These are phyloP conservation scores for Pogoniulus pusillus DNA, from an alignment of 2,797 vertebrate species.

Conservation along the genomic window DNA sequence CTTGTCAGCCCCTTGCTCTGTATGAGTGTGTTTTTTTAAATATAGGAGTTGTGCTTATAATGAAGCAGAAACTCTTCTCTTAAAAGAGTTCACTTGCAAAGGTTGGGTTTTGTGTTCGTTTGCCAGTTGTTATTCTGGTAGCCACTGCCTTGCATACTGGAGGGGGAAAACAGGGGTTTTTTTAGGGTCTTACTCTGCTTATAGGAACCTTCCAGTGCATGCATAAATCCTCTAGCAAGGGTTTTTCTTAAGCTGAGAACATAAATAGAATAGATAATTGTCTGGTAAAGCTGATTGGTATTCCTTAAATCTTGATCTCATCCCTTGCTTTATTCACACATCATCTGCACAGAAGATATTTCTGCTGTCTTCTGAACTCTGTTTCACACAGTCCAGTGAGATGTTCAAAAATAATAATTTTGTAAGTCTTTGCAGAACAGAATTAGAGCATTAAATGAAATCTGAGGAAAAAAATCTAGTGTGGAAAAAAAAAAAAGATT, in stretches of 20 bases:
- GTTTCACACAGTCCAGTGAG: slow-evolving; percentile 43
- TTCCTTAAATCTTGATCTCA: slow-evolving; percentile 53
- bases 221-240: background rate
- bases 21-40: background rate
- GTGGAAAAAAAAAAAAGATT: background rate
- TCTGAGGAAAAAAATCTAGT: background rate
- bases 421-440: background rate
- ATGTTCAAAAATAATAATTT: slow-evolving; percentile 43
- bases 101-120: background rate
- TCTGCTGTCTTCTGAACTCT: slow-evolving; percentile 52
- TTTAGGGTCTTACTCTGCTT: background rate
- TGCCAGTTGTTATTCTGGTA: background rate
- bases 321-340: slow-evolving; percentile 56
- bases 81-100: background rate
- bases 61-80: background rate
- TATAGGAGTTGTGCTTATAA: background rate
- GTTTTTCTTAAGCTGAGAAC: slow-evolving; percentile 2
- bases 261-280: slow-evolving; percentile 37
- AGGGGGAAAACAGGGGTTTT: background rate
- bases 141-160: background rate
- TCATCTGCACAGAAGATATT: slow-evolving; percentile 57
- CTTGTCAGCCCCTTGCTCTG: background rate
- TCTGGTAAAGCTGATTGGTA: slow-evolving; percentile 58
- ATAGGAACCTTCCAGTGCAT: background rate
- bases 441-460: slow-evolving; percentile 24